Conservation (phyloP, 2,113 vertebrate genomes). For the Thamnophis sirtalis region DNA sequence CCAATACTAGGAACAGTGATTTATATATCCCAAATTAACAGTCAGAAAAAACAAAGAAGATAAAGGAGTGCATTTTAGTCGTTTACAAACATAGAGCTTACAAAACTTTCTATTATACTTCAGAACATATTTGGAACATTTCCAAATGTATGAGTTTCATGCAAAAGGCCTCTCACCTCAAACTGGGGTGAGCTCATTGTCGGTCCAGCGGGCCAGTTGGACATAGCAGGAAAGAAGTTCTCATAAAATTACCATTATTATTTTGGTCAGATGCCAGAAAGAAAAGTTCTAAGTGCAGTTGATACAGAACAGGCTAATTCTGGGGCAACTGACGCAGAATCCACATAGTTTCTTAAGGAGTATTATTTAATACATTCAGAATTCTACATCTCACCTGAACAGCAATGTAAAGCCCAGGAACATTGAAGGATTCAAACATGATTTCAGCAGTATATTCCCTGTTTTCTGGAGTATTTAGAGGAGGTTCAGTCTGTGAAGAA, state of each 20-base stretch:
- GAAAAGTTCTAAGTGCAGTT: background rate
- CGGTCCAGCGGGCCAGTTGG: background rate
- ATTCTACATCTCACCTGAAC: conserved; percentile 83
- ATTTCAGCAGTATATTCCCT: conserved; percentile 99
- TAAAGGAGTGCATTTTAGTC: background rate
- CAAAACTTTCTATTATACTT: background rate
- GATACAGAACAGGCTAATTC: background rate
- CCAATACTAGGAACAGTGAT: background rate
- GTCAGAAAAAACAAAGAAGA: background rate
- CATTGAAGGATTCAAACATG: conserved; percentile 99
- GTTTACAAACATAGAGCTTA: background rate
- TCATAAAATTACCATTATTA: background rate
- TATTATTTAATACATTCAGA: background rate
- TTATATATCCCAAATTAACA: background rate
- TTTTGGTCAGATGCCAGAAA: background rate
- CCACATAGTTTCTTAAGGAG: background rate
- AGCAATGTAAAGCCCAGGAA: conserved; percentile 96
- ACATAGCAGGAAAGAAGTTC: background rate
- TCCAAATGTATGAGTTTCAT: background rate
- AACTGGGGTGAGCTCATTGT: background rate
- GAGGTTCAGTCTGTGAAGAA: conserved; percentile 86
- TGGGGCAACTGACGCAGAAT: background rate
- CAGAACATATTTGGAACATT: background rate
- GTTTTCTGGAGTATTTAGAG: conserved; percentile 97
- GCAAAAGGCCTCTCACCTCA: background rate